Base-by-base conservation (phyloP, 2,797 vertebrate species). In the Sardinella longiceps region DNA sequence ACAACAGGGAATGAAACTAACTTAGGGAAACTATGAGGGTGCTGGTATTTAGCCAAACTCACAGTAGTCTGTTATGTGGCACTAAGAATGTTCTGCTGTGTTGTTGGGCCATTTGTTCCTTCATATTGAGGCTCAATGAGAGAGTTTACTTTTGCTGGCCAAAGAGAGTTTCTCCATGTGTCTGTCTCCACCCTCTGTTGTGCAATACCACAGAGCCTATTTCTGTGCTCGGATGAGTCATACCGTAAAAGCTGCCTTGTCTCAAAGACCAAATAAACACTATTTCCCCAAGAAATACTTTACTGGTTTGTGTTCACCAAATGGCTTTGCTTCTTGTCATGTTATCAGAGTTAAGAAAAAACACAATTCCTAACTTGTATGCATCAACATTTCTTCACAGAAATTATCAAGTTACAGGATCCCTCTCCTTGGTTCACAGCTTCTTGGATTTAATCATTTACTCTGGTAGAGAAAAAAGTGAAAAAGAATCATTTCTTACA, bases 201-300 rank as follows among this genome's bases (percentile, higher is more conserved):
- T 89, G 87, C 81, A 87, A 89, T 80, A 60, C 70, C 63, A 80
- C 82, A 84, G 33, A 84, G n/a, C 85, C 82, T 25, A 12, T 33
- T 70, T 70, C 63, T 70, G 30, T 70, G 12, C 63, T 70, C 4
- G 4, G 18, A 5, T 66, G 53, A 87, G 83, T 60, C 83, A 84
- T 81, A 39, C 56, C 39, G 80, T n/a, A 81, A 87, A 87, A 87
- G 82, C 80, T 89, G 85, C 85, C 89, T 70, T 84, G 85, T 89
- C 87, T 56, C 82, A 87, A 87, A 66, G 84, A 86, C 87, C 91
- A 87, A 92, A 94, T 93, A 92, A 93, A 94, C 80, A 0, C 84
- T 92, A 18, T 92, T 91, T 90, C 86, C 82, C 0, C 20, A 33
- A 3, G 46, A 10, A 58, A 20, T 46, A 2, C 10, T 66, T 63